phyloP scores from a whole-genome alignment of 2,888 invertebrate genomes.

The Agonum fuliginosum region DNA sequence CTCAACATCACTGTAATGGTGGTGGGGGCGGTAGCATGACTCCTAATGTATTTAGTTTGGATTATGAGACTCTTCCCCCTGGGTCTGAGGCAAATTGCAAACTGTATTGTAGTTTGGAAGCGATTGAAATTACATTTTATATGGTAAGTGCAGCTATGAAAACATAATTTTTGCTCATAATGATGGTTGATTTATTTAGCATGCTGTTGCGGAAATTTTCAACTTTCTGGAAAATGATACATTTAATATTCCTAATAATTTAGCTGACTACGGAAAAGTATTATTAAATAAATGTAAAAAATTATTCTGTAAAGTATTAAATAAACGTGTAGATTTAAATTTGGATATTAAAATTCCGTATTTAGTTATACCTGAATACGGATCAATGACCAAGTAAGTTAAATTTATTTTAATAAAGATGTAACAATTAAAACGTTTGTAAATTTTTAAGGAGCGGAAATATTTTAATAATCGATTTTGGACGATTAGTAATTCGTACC shows the following conservation, averaged over 20 bases:
- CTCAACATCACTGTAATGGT: conserved; percentile 73
- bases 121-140: conserved; percentile 85
- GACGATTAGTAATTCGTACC: conserved; percentile 81
- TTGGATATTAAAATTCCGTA: conserved; percentile 86
- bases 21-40: conserved; percentile 75
- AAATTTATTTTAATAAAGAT: conserved; percentile 9
- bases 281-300: conserved; percentile 63
- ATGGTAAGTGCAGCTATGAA: conserved; percentile 79
- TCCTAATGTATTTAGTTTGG: conserved; percentile 83
- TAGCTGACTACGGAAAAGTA: conserved; percentile 29
- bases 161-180: not conserved
- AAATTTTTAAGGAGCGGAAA: conserved; percentile 77
- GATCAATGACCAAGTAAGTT: conserved; percentile 80
- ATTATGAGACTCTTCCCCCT: conserved; percentile 83
- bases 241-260: conserved; percentile 29
- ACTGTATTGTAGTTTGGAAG: conserved; percentile 80
- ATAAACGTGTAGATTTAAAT: conserved; percentile 73
- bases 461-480: conserved; percentile 83
- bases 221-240: conserved; percentile 77
- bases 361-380: conserved; percentile 84
- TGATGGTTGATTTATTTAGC: no score
- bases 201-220: conserved; percentile 82
- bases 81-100: conserved; percentile 81
- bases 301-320: conserved; percentile 55
- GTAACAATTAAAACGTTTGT: not conserved